Base-by-base conservation (phyloP, 2,888 invertebrate species). In the Chaetogeoica ovagalla region DNA sequence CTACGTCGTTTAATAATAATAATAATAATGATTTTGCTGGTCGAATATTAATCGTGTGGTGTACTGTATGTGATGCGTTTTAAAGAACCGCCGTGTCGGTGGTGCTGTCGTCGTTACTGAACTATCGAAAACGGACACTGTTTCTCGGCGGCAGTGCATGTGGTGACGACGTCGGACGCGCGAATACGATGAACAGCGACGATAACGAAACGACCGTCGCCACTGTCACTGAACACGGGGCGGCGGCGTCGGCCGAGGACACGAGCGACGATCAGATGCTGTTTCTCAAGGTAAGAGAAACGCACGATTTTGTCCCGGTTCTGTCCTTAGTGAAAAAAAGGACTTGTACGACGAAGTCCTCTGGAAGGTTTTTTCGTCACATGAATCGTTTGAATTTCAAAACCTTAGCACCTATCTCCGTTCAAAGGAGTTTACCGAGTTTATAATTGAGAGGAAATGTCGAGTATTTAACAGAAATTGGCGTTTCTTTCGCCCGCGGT, bases 241-340 rank as follows among this genome's bases (percentile, higher is more conserved):
- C n/a, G n/a, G n/a, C n/a, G n/a, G n/a, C n/a, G n/a, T n/a, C 60
- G 1, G 37, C 19, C 19, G 30, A 39, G 48, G 55, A 55, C 37
- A 7, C 62, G 23, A 65, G 13, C 9, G 57, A 11, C 57, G 75
- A 75, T 43, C 63, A 57, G 5, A 23, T 71, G 15, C 55, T 79
- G 71, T 79, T 79, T 71, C 71, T 57, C 37, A 79, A 79, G 79
- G 79, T 79, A 79, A 79, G 71, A 70, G 21, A 11, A 55, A 65
- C 37, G 55, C n/a, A 4, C 11, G 5, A 9, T 65, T 13, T 65
- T 7, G 30, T 48, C 3, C 8, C 21, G 39, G 1, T 43, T 52
- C 23, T 68, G 11, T 43, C 39, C 48, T 48, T 48, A 9, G 11
- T 11, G 11, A 13, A 13, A 48, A 4, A 4, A 4, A 30, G 30